phyloP scores from a whole-genome alignment of 2,888 invertebrate genomes.

The Andrena minutula region DNA sequence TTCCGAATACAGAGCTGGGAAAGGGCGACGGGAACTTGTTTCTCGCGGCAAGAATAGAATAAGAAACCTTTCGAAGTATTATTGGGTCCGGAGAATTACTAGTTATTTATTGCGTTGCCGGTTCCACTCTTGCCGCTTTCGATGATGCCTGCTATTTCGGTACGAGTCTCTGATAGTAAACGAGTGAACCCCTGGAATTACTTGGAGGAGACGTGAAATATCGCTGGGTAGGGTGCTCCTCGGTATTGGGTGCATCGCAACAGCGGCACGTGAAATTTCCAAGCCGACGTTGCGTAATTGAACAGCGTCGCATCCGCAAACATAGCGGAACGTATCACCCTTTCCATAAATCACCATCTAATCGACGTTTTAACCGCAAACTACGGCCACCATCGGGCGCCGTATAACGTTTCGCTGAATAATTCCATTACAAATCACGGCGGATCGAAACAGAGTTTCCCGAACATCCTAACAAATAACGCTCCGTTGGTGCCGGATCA shows the following conservation, averaged over 20 bases:
- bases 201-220: slow-evolving; percentile 3
- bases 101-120: neutral
- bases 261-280: slow-evolving; percentile 41
- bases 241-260: slow-evolving; percentile 9
- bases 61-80: neutral
- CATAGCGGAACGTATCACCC: slow-evolving; percentile 48
- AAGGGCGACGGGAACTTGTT: neutral
- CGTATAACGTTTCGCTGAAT: slow-evolving; percentile 56
- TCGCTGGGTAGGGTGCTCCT: too few species aligned
- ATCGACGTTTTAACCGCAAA: slow-evolving; percentile 67
- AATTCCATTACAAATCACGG: slow-evolving; percentile 37
- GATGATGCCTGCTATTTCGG: neutral
- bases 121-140: neutral
- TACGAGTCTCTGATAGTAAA: neutral
- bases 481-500: too few species aligned
- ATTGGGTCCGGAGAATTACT: neutral
- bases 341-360: slow-evolving; percentile 63
- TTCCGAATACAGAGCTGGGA: neutral
- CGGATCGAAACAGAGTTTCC: neutral
- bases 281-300: slow-evolving; percentile 44
- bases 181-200: slow-evolving; percentile 25
- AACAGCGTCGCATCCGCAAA: slow-evolving; percentile 43
- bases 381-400: slow-evolving; percentile 19
- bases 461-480: neutral
- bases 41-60: neutral